Percentiles rank a stretch among this genome's conserved stretches.
Evolutionary conservation across 1,140 invertebrate species (phyloP).

Genomic region (Popillia japonica): DNA sequence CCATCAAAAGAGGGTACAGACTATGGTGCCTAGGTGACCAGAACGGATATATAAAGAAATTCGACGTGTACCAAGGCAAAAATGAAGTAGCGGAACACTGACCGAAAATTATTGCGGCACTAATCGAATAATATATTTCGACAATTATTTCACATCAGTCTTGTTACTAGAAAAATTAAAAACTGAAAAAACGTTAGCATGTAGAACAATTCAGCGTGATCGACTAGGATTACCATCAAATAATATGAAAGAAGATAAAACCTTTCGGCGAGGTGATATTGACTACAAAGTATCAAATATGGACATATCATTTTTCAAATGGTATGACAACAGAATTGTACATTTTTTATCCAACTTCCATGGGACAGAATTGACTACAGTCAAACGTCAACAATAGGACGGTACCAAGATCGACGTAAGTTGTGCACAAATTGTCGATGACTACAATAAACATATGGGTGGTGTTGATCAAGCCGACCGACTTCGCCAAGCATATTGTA

Average conservation of each 20-base stretch:
- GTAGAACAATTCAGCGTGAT: constrained; percentile 33
- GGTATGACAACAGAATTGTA: constrained; percentile 27
- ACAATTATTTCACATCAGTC: constrained; percentile 58
- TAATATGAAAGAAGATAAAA: background rate
- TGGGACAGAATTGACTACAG: background rate
- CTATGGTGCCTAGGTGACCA: constrained; percentile 54
- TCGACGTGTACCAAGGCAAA: constrained; percentile 59
- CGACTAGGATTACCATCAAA: constrained; percentile 23
- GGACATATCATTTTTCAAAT: constrained; percentile 37
- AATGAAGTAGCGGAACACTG: constrained; percentile 40
- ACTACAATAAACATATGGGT: constrained; percentile 7
- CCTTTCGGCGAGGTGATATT: no score
- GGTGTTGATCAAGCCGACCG: background rate
- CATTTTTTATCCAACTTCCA: constrained; percentile 37
- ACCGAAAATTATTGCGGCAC: constrained; percentile 48
- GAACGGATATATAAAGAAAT: constrained; percentile 59
- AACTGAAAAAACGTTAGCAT: constrained; percentile 30
- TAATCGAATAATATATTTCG: constrained; percentile 57
- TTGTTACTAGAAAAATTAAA: no score
- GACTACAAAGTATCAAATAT: background rate
- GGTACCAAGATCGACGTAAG: background rate
- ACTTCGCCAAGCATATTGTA: constrained; percentile 20
- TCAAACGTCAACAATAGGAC: constrained; percentile 22
- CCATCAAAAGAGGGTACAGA: constrained; percentile 56
- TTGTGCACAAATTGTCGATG: background rate